phyloP scores from a whole-genome alignment of 2,113 vertebrate genomes.

The Pomatorhinus ruficollis region DNA sequence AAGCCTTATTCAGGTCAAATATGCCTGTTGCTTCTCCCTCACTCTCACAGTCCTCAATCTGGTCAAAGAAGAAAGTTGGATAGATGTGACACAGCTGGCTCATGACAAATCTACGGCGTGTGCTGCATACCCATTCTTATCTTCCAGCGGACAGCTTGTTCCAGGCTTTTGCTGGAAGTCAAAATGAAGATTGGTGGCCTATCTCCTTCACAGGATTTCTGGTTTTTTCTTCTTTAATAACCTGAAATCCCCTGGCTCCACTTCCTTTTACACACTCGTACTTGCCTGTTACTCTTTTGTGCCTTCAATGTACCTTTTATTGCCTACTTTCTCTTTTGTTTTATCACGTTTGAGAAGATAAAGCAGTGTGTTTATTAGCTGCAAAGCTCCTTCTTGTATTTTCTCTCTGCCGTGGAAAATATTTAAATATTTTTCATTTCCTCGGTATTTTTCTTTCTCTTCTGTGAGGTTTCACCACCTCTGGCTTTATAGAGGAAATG shows the following conservation, averaged over 20 bases:
- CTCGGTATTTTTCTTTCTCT: neutral
- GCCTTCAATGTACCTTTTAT: neutral
- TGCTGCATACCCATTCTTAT: neutral
- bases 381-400: neutral
- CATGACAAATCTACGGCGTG: neutral
- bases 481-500: neutral
- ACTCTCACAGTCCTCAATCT: neutral
- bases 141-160: neutral
- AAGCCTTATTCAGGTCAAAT: slow-evolving; percentile 32
- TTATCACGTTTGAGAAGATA: neutral
- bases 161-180: neutral
- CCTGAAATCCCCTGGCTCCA: neutral
- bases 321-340: neutral
- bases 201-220: neutral
- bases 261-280: neutral
- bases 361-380: neutral
- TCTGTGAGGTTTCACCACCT: neutral
- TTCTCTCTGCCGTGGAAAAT: neutral
- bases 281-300: neutral
- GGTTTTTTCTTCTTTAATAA: neutral
- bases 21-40: neutral
- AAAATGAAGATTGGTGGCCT: neutral
- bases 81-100: neutral
- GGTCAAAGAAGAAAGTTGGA: neutral
- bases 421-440: neutral